phyloP scores from a whole-genome alignment of 2,113 vertebrate species.

The Rhinoptilus africanus region DNA sequence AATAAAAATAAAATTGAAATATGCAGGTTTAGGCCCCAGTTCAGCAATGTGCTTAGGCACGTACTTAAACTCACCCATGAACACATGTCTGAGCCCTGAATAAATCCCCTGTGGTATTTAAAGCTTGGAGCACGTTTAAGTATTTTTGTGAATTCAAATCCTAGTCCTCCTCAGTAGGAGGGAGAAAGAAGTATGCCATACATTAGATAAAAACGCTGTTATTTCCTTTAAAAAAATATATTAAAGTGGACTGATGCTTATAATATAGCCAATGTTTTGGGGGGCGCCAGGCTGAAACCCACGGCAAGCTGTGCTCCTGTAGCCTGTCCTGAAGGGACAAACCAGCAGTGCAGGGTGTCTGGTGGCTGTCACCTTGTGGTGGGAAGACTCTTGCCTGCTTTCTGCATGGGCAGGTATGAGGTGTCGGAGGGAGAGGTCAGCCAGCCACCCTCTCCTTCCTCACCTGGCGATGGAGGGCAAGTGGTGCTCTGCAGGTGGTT shows the following conservation, averaged over 20 bases:
- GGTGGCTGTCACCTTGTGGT: background rate
- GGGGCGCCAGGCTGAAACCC: background rate
- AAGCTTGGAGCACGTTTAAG: background rate
- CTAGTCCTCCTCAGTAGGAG: background rate
- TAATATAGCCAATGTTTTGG: background rate
- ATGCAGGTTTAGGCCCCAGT: background rate
- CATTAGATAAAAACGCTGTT: background rate
- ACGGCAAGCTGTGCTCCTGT: fast-evolving
- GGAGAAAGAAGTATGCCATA: background rate
- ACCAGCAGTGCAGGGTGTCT: background rate
- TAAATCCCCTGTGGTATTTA: background rate
- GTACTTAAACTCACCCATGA: slow-evolving; percentile 11
- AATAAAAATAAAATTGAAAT: background rate
- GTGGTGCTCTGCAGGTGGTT: background rate
- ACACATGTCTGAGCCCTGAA: background rate
- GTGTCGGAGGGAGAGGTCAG: background rate
- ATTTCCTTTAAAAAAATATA: background rate
- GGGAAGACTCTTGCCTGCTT: background rate
- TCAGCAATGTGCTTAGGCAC: background rate
- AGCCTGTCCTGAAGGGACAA: background rate
- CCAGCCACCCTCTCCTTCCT: background rate
- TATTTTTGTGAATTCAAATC: background rate
- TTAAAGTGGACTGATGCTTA: background rate
- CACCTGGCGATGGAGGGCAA: background rate
- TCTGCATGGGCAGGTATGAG: fast-evolving